phyloP scores from a whole-genome alignment of 2,888 invertebrate genomes.

The Phrixothrix hirtus region DNA sequence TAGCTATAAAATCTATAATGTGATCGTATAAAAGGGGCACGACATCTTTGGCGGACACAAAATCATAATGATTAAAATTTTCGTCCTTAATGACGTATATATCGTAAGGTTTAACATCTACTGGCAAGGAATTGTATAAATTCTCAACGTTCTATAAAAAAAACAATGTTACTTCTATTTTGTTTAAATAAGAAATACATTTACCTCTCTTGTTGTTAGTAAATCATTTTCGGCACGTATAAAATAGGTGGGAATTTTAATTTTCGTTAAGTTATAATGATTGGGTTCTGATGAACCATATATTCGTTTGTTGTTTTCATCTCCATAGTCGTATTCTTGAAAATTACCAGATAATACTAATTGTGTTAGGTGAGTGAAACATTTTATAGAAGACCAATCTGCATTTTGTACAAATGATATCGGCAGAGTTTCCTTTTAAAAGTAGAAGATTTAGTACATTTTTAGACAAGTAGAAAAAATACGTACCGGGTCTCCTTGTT shows the following conservation, averaged over 20 bases:
- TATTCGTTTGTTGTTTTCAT: conserved; percentile 13
- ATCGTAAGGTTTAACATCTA: conserved; percentile 12
- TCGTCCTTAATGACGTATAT: conserved; percentile 16
- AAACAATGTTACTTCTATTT: too few species aligned
- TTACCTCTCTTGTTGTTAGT: conserved; percentile 21
- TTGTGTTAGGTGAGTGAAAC: conserved; percentile 21
- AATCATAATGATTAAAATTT: conserved; percentile 21
- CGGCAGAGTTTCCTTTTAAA: conserved; percentile 25
- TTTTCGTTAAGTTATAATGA: conserved; percentile 22
- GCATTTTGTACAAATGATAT: conserved; percentile 24
- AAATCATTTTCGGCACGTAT: conserved; percentile 26
- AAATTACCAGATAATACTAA: conserved; percentile 17
- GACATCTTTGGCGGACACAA: conserved; percentile 15
- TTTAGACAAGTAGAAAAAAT: background rate
- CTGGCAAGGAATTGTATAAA: conserved; percentile 10
- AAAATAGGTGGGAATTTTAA: conserved; percentile 26
- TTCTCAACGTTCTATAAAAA: conserved; percentile 15
- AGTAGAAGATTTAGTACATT: background rate
- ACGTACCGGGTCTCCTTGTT: conserved; percentile 31
- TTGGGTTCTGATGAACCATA: conserved; percentile 25
- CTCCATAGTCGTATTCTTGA: conserved; percentile 27
- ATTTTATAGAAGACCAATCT: conserved; percentile 25
- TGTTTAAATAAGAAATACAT: background rate
- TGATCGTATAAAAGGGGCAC: conserved; percentile 20
- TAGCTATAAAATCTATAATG: conserved; percentile 3